Percentiles rank a stretch among this genome's conserved stretches.
Conservation (phyloP, 2,888 invertebrate genomes). For the Plusia festucae region DNA sequence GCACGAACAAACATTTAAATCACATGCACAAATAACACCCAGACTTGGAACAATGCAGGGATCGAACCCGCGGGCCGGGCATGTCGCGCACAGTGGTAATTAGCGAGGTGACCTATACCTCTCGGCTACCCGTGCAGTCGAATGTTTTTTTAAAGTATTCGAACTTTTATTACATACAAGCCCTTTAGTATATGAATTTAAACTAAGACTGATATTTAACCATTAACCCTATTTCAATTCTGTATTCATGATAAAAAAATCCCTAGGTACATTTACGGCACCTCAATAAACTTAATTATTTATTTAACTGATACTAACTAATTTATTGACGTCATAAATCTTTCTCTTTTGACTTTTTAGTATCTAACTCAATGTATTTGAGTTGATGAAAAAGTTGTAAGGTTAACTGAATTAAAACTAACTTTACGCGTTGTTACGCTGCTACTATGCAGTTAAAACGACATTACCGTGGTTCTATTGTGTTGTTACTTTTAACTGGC, state of each 20-base stretch:
- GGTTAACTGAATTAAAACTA: slow-evolving; percentile 18
- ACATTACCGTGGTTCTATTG: slow-evolving; percentile 4
- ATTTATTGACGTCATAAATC: slow-evolving; percentile 47
- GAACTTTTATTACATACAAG: too few relatives aligned
- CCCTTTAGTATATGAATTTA: background rate
- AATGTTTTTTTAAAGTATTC: too few relatives aligned
- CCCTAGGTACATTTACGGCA: slow-evolving; percentile 22
- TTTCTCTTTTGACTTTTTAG: slow-evolving; percentile 34
- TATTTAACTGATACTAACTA: slow-evolving; percentile 48
- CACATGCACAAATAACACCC: too few relatives aligned
- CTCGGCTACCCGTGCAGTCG: too few relatives aligned
- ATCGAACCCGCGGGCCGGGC: too few relatives aligned
- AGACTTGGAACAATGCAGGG: too few relatives aligned
- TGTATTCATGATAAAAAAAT: slow-evolving; percentile 25
- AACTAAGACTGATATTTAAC: background rate
- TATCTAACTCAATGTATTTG: slow-evolving; percentile 21
- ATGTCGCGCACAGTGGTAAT: too few relatives aligned
- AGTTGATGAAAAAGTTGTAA: slow-evolving; percentile 8
- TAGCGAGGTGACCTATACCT: too few relatives aligned
- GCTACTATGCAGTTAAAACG: slow-evolving; percentile 1
- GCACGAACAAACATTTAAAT: too few relatives aligned
- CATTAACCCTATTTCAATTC: slow-evolving; percentile 1
- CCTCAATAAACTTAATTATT: slow-evolving; percentile 44
- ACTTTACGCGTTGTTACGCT: slow-evolving; percentile 5
- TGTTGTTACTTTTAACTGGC: slow-evolving; percentile 7